A percentile compares a stretch with the other conserved stretches of the same genome.
Conservation (phyloP, 2,888 invertebrate species). For the Oegoconia quadripuncta region DNA sequence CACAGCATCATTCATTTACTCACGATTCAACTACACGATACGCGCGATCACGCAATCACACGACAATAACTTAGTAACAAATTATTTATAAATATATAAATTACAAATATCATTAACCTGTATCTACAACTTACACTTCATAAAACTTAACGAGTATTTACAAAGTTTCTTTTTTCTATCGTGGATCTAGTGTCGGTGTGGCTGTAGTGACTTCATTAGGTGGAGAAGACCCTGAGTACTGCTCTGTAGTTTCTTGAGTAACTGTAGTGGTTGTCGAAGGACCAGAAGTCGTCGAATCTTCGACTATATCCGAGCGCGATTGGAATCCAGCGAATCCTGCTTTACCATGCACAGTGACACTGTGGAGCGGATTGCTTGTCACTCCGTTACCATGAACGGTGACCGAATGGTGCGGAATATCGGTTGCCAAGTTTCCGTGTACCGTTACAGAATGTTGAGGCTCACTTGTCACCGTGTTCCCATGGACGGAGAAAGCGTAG, state of each 20-base stretch:
- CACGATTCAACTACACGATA: conserved; percentile 29
- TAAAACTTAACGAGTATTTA: conserved; percentile 26
- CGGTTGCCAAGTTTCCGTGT: background rate
- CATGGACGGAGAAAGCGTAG: conserved; percentile 4
- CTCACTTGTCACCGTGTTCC: conserved; percentile 4
- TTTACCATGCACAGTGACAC: conserved; percentile 52
- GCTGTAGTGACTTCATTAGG: no score
- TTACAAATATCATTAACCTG: conserved; percentile 4
- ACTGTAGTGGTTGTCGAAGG: conserved; percentile 1
- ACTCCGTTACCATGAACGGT: conserved; percentile 19
- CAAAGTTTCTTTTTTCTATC: conserved; percentile 18
- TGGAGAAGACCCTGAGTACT: no score
- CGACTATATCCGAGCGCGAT: conserved; percentile 47
- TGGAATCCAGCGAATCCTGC: conserved; percentile 52
- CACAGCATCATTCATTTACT: conserved; percentile 71
- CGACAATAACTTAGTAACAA: conserved; percentile 40
- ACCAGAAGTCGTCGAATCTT: conserved; percentile 15
- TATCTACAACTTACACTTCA: background rate
- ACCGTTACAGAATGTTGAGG: background rate
- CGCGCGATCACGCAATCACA: conserved; percentile 33
- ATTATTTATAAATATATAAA: conserved; percentile 5
- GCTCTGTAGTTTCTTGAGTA: no score
- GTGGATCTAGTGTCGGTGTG: conserved; percentile 5
- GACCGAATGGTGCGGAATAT: conserved; percentile 10
- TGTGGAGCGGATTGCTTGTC: conserved; percentile 28